Percentiles rank a stretch among this genome's conserved stretches.
phyloP scores from a whole-genome alignment of 92 coral and sea anemone genomes.

The Bergia puertoricense region DNA sequence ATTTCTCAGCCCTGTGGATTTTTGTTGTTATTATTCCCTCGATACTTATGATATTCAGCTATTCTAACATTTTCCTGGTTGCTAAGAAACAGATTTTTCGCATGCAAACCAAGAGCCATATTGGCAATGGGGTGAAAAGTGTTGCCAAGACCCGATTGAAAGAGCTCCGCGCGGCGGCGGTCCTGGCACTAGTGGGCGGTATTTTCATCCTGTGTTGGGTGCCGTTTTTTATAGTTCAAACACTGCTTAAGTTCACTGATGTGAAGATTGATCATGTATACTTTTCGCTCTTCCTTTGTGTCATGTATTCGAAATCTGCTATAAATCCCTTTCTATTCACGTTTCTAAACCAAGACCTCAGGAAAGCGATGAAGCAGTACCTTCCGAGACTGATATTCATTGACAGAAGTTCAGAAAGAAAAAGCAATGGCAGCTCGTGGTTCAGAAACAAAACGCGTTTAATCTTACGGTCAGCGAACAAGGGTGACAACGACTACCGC shows the following conservation, averaged over 20 bases:
- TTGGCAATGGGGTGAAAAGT: slow-evolving; percentile 32
- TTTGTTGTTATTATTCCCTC: slow-evolving; percentile 90
- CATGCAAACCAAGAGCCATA: slow-evolving; percentile 61
- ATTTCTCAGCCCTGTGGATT: slow-evolving; percentile 82
- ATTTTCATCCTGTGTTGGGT: slow-evolving; percentile 90
- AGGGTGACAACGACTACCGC: neutral
- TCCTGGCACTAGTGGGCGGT: slow-evolving; percentile 92
- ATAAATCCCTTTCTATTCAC: slow-evolving; percentile 84
- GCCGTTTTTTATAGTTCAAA: slow-evolving; percentile 90
- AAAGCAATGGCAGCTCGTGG: neutral
- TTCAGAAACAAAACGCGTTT: neutral
- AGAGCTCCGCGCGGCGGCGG: slow-evolving; percentile 88
- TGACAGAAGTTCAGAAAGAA: neutral
- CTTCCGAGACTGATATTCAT: neutral
- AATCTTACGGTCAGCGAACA: neutral
- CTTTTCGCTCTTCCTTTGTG: slow-evolving; percentile 76
- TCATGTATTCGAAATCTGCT: slow-evolving; percentile 93
- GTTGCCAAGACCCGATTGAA: slow-evolving; percentile 64
- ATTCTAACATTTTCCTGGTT: slow-evolving; percentile 76
- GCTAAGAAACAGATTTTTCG: slow-evolving; percentile 79
- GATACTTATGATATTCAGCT: slow-evolving; percentile 74
- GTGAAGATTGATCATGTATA: slow-evolving; percentile 62
- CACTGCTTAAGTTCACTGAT: slow-evolving; percentile 79
- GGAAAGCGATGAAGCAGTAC: slow-evolving; percentile 57
- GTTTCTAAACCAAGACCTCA: slow-evolving; percentile 81